phyloP scores from a whole-genome alignment of 2,888 invertebrate genomes.

The Eretmocerus hayati region DNA sequence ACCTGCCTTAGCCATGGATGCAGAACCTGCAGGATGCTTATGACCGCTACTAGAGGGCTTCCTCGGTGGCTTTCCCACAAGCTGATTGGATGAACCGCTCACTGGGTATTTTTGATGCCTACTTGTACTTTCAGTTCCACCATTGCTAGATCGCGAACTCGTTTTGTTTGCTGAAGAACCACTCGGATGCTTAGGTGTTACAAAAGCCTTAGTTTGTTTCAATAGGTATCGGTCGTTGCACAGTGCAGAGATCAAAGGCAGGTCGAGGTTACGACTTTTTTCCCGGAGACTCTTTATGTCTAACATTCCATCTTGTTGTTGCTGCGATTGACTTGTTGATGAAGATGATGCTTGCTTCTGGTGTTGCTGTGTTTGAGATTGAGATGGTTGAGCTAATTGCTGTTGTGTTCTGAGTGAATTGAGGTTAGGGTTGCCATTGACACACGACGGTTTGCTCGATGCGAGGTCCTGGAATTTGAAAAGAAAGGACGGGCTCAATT shows the following conservation, averaged over 20 bases:
- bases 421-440: slow-evolving; percentile 24
- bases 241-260: slow-evolving; percentile 86
- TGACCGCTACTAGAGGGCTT: slow-evolving; percentile 13
- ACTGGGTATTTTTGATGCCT: slow-evolving; percentile 60
- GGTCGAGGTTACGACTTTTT: slow-evolving; percentile 81
- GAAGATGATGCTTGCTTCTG: slow-evolving; percentile 25
- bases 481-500: neutral
- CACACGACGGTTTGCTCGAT: neutral
- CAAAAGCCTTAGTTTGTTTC: slow-evolving; percentile 82
- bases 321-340: slow-evolving; percentile 17
- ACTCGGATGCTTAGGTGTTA: slow-evolving; percentile 63
- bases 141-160: slow-evolving; percentile 26
- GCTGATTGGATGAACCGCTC: slow-evolving; percentile 57
- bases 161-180: slow-evolving; percentile 29
- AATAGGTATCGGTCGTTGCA: slow-evolving; percentile 87
- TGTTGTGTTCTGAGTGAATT: slow-evolving; percentile 7
- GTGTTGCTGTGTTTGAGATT: slow-evolving; percentile 28
- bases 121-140: slow-evolving; percentile 44
- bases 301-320: slow-evolving; percentile 46
- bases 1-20: slow-evolving; percentile 1
- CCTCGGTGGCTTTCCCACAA: slow-evolving; percentile 51
- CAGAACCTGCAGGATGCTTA: slow-evolving; percentile 13
- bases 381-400: no score
- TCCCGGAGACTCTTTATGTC: slow-evolving; percentile 80
- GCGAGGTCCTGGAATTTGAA: neutral